Evolutionary conservation across 1,140 invertebrate species (phyloP).

Genomic region (Tetraneura akinire): DNA sequence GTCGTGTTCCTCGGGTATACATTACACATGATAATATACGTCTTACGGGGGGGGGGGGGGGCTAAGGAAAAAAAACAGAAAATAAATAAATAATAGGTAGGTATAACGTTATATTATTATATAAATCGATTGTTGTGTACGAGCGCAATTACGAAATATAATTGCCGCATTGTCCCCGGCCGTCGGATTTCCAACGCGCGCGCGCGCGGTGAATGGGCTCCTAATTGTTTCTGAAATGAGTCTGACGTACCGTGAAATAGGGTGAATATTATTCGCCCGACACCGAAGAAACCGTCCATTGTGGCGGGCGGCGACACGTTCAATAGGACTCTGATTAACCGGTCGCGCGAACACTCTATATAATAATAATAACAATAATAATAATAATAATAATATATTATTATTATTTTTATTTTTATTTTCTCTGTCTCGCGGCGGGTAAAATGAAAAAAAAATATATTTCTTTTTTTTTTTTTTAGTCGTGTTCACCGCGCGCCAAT

Average conservation of each 20-base stretch:
- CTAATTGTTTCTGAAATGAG: slow-evolving; percentile 51
- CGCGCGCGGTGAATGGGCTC: slow-evolving; percentile 49
- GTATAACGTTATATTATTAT: slow-evolving; percentile 4
- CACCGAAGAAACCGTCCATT: slow-evolving; percentile 42
- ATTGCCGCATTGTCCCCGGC: slow-evolving; percentile 49
- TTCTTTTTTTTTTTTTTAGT: neutral
- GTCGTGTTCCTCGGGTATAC: no score
- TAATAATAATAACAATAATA: no score
- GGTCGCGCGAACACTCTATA: slow-evolving; percentile 8
- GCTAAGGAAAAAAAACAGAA: no score
- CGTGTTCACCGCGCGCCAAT: slow-evolving; percentile 14
- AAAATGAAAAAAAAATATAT: neutral
- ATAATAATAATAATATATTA: no score
- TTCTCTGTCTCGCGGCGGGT: neutral
- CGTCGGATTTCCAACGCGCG: slow-evolving; percentile 38
- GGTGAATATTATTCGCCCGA: slow-evolving; percentile 31
- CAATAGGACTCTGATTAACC: slow-evolving; percentile 51
- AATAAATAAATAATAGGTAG: no score
- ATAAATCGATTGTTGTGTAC: slow-evolving; percentile 45
- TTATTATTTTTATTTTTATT: no score
- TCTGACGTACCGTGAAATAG: slow-evolving; percentile 49
- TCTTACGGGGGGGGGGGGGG: no score
- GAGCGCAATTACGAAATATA: slow-evolving; percentile 40
- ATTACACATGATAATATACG: no score
- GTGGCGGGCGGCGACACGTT: slow-evolving; percentile 31